Evolutionary conservation across 2,113 vertebrate species (phyloP), one percentile per base, ranked within the genome.

Genomic region (Petrocephalus zakoni): DNA sequence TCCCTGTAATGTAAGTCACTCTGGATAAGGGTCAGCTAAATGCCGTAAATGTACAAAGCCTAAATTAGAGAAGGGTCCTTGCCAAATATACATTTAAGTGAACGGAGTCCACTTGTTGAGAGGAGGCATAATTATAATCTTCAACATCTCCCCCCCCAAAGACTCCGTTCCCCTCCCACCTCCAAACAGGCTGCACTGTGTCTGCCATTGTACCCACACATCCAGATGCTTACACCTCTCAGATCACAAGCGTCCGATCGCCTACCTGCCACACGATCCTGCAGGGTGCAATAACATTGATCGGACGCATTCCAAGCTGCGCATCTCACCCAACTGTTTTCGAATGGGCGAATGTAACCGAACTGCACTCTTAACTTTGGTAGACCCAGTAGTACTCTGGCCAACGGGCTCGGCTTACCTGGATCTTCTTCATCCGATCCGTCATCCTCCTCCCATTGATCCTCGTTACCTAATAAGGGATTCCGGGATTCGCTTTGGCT

Each of bases 401-500:
- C 37, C 37, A 22, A 47, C 0, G n/a, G 72, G 29, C 29, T 42
- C 55, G 34, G 89, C 96, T 96, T 93, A 99, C 98, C 96, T 75
- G 91, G 91, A 91, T 90, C 95, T 85, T 97, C 97, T 87, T 97
- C 97, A 22, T 98, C 97, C 52, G 96, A 94, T 53, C 93, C 2
- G 96, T 96, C 55, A 93, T 94, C 95, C 89, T 99, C 97, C 89
- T 97, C 96, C 98, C 98, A 99, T 89, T 96, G 96, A 91, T 97
- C 96, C 92, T 97, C 97, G 51, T 95, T 96, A 87, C 96, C 95
- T 89, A 99, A 93, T 87, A 99, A 93, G 8, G 97, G 97, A 88
- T 99, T 98, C 86, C 91, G 96, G 51, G 96, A 97, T 90, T 99
- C 98, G 88, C 91, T 97, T 47, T 94, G 91, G 81, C 94, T 94